Evolutionary conservation across 2,888 invertebrate species (phyloP), one percentile per base, ranked within the genome.

Genomic region (Trichopoda pennipes): DNA sequence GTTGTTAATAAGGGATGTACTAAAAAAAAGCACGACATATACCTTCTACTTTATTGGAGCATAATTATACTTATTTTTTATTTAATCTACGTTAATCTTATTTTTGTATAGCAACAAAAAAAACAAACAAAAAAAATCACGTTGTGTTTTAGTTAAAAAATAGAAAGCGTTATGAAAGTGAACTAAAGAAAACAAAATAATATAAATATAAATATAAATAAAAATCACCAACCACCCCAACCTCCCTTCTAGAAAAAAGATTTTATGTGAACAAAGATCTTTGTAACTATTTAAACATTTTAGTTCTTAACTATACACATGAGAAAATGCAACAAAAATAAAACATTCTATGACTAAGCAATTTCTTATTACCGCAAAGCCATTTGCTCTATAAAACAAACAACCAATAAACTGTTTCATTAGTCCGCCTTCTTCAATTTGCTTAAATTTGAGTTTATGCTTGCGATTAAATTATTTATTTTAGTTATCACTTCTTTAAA

Each of bases 11-110:
- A 47, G 35, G 38, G 32, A 72, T 9, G n/a, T 32, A 61, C 47
- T 55, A 32, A 53, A 47, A 56, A 60, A 53, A 47, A 56, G 47
- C 17, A 66, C 73, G 72, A 60, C 72, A 78, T 60, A 66, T n/a
- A n/a, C n/a, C 28, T 6, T 3, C 2, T 3, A 28, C 44, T 75
- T 80, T 76, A 70, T 80, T 56, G 38, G 28, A 49, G 58, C 74
- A 61, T 68, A 74, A 60, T 73, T 51, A 70, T 35, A 23, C 53
- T 14, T 17, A 23, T 44, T 8, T n/a, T n/a, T n/a, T n/a, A n/a
- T n/a, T n/a, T n/a, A n/a, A n/a, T n/a, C n/a, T n/a, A n/a, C n/a
- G n/a, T n/a, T n/a, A n/a, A n/a, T n/a, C n/a, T 7, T 12, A 32
- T 23, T 28, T 69, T 69, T 10, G 8, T 35, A 17, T 28, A 4